Conservation (phyloP, 1,140 invertebrate species). For the Bombyx mandarina region DNA sequence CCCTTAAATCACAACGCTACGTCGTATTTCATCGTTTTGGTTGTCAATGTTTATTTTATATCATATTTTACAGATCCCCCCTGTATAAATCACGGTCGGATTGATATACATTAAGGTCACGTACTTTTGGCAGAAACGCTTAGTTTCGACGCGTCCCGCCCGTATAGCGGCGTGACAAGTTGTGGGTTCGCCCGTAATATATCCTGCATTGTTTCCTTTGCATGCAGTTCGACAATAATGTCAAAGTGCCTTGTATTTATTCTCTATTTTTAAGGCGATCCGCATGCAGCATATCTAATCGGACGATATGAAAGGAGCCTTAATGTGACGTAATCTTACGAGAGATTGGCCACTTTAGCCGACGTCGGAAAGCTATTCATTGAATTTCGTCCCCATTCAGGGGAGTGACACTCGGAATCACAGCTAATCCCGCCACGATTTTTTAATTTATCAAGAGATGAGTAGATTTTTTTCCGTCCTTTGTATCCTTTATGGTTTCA, state of each 20-base stretch:
- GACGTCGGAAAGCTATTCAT: slow-evolving; percentile 25
- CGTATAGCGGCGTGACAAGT: slow-evolving; percentile 43
- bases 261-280: slow-evolving; percentile 2
- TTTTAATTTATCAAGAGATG: slow-evolving; percentile 28
- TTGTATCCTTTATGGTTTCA: too few species aligned
- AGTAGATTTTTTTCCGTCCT: too few species aligned
- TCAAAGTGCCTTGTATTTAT: slow-evolving; percentile 7
- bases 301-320: slow-evolving; percentile 12
- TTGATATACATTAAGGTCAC: slow-evolving; percentile 69
- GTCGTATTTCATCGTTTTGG: slow-evolving; percentile 69
- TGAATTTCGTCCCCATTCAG: slow-evolving; percentile 28
- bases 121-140: slow-evolving; percentile 56
- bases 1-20: slow-evolving; percentile 65
- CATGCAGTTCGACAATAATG: slow-evolving; percentile 2
- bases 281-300: neutral
- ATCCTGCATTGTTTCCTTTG: slow-evolving; percentile 21
- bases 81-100: slow-evolving; percentile 60
- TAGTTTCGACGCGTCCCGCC: slow-evolving; percentile 31
- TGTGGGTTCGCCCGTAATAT: slow-evolving; percentile 24
- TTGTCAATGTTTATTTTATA: slow-evolving; percentile 72
- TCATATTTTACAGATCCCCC: slow-evolving; percentile 68
- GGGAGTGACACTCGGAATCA: slow-evolving; percentile 17
- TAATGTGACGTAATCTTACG: slow-evolving; percentile 29
- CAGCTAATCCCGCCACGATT: slow-evolving; percentile 24
- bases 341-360: slow-evolving; percentile 35